A percentile compares a stretch with the other conserved stretches of the same genome.
Evolutionary conservation across 2,113 vertebrate species (phyloP).

Genomic region (Petrocephalus zakoni): DNA sequence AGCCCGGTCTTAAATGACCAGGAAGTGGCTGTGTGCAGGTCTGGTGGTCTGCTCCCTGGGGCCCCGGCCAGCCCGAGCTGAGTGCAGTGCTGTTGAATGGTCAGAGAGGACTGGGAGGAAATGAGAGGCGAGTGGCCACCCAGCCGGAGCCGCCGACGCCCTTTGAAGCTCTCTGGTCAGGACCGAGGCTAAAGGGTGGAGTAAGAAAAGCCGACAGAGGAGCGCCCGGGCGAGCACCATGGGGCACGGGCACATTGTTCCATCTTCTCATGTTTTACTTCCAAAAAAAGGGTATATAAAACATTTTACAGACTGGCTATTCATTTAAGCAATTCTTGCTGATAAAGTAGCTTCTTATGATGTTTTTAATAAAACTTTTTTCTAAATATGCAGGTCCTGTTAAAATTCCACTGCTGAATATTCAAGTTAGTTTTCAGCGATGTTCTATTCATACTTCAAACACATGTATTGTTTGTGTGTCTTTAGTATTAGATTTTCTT

Average conservation of each 20-base stretch:
- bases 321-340: not conserved
- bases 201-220: conserved; percentile 41
- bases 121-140: conserved; percentile 63
- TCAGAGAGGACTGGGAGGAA: conserved; percentile 56
- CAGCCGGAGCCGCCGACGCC: conserved; percentile 56
- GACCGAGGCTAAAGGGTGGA: conserved; percentile 25
- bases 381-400: not conserved
- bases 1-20: conserved; percentile 65
- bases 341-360: conserved; percentile 10
- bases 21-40: conserved; percentile 60
- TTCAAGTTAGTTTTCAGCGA: not conserved
- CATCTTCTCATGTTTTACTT: not conserved
- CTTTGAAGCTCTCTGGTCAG: conserved; percentile 56
- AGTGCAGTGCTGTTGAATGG: conserved; percentile 54
- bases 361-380: not conserved
- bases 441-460: not conserved
- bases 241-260: conserved; percentile 7
- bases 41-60: conserved; percentile 63
- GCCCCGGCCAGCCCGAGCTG: conserved; percentile 60
- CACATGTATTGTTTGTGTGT: not conserved
- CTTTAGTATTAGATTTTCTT: not conserved
- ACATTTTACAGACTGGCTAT: not conserved
- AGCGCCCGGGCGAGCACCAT: conserved; percentile 9
- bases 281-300: not conserved
- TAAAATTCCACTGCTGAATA: not conserved